phyloP scores from a whole-genome alignment of 2,797 vertebrate genomes.

The Antennarius maculatus region DNA sequence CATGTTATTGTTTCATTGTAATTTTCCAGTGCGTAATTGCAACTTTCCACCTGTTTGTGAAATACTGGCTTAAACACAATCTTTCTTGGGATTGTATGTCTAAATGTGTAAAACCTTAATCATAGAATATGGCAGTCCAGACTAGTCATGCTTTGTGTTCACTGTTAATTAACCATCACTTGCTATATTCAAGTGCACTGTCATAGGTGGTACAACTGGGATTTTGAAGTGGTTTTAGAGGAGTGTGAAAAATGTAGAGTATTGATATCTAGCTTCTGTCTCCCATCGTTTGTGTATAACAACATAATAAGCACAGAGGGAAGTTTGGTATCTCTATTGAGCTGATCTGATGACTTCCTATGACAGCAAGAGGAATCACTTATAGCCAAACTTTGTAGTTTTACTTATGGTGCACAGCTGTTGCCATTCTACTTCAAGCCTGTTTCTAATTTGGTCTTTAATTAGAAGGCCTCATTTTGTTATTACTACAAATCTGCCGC shows the following conservation, averaged over 20 bases:
- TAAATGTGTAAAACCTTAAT: neutral
- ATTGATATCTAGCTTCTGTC: slow-evolving; percentile 63
- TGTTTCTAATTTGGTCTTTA: slow-evolving; percentile 28
- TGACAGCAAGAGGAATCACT: slow-evolving; percentile 33
- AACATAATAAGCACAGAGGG: slow-evolving; percentile 71
- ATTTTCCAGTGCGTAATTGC: too few relatives aligned
- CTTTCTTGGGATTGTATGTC: neutral
- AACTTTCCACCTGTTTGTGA: neutral
- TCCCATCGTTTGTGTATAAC: slow-evolving; percentile 64
- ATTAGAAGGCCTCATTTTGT: slow-evolving; percentile 26
- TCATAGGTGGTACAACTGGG: slow-evolving; percentile 25
- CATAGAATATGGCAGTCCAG: neutral
- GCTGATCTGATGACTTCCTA: slow-evolving; percentile 58
- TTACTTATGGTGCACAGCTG: slow-evolving; percentile 50
- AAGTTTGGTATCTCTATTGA: slow-evolving; percentile 58
- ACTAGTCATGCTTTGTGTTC: neutral
- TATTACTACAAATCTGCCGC: slow-evolving; percentile 21
- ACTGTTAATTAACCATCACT: slow-evolving; percentile 17
- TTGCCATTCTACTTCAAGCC: slow-evolving; percentile 31
- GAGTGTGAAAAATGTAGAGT: slow-evolving; percentile 55
- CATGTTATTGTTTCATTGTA: neutral
- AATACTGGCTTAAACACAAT: neutral
- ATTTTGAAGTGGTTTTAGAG: slow-evolving; percentile 37
- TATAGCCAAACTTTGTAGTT: slow-evolving; percentile 34
- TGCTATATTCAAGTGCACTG: slow-evolving; percentile 5